Evolutionary conservation across 2,888 invertebrate genomes (phyloP).

Genomic region (Elmis aenea): DNA sequence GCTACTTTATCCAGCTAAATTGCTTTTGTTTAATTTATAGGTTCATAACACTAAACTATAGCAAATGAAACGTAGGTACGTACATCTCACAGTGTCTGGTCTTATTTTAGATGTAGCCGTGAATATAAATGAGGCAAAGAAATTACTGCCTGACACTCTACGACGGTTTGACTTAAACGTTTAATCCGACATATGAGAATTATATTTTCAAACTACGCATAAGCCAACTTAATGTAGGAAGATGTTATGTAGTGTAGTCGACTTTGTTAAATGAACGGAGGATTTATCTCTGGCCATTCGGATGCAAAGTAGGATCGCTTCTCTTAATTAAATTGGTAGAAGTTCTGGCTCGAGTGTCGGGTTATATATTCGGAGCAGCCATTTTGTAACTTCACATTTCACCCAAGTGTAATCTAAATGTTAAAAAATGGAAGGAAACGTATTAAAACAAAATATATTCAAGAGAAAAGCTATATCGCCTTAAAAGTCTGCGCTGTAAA

Average conservation of each 20-base stretch:
- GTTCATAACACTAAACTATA: too few relatives aligned
- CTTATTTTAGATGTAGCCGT: too few relatives aligned
- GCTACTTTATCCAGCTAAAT: too few relatives aligned
- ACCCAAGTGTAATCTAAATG: conserved; percentile 16
- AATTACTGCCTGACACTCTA: too few relatives aligned
- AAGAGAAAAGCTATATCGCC: too few relatives aligned
- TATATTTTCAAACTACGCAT: neutral
- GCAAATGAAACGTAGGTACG: too few relatives aligned
- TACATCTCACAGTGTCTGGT: too few relatives aligned
- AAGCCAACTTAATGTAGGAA: conserved; percentile 5
- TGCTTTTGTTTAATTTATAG: too few relatives aligned
- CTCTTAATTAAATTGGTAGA: conserved; percentile 34
- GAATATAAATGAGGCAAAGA: too few relatives aligned
- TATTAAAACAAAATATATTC: conserved; percentile 6
- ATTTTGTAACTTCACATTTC: conserved; percentile 19
- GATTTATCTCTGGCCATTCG: conserved; percentile 26
- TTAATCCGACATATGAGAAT: too few relatives aligned
- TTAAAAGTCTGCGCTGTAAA: too few relatives aligned
- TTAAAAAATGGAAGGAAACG: conserved; percentile 9
- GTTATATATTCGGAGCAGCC: conserved; percentile 18
- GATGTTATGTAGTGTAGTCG: conserved; percentile 12
- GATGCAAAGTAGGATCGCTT: conserved; percentile 35
- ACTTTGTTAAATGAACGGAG: conserved; percentile 17
- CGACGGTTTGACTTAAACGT: too few relatives aligned
- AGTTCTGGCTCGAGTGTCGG: conserved; percentile 17